Evolutionary conservation across 2,888 invertebrate species (phyloP), one percentile per base, ranked within the genome.

Genomic region (Sicus ferrugineus): DNA sequence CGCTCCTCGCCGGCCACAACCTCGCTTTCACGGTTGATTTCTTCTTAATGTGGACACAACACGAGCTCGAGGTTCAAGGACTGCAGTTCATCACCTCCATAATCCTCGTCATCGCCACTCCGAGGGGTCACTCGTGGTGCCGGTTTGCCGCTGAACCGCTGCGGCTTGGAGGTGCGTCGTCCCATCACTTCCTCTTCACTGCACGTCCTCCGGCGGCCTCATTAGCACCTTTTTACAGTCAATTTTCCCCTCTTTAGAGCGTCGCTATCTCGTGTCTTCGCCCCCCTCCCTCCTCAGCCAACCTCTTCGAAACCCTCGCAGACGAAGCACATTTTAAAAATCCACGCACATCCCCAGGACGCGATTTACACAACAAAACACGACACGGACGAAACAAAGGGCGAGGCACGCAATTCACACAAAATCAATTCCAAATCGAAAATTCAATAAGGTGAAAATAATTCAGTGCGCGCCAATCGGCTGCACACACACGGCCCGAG

Each of bases 401-500:
- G 21, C 28, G 48, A 3, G 42, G 14, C 59, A 67, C 59, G 59
- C 30, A 67, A 59, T 46, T 59, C 58, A 48, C 58, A 78, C 80
- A 75, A 77, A 77, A 73, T 75, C 73, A 73, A 72, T 74, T 75
- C 73, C 75, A 75, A 79, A 80, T 79, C 77, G 79, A 75, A 81
- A 80, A 81, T 79, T 80, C 81, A 81, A 71, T 71, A 71, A 68
- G 56, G 54, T 68, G 71, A 68, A 69, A 68, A 71, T 68, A 68
- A 66, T 61, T 70, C 65, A 70, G 64, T 61, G 28, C 46, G 42
- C 63, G 31, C 34, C 30, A 61, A 58, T 11, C 23, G 1, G 1
- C 1, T 2, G 26, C 26, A 52, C 9, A 23, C 52, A 52, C 52
- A 46, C 63, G n/a, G 30, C 46, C 23, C 26, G 31, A 63, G 42